A percentile compares a stretch with the other conserved stretches of the same genome.
Conservation (phyloP, 1,140 invertebrate genomes). For the Habropoda laboriosa region DNA sequence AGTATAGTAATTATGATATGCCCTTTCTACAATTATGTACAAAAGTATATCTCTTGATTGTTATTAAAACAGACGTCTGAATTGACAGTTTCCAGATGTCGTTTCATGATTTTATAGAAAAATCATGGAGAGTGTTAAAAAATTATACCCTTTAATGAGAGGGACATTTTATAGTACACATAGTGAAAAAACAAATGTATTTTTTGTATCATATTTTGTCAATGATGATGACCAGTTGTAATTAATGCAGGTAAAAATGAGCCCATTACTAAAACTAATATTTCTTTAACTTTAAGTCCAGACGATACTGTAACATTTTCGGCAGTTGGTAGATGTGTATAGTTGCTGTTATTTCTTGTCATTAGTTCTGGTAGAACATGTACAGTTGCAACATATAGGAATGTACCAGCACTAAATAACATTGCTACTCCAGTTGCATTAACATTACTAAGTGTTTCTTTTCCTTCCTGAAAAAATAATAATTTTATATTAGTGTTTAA, state of each 20-base stretch:
- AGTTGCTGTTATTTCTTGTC: slow-evolving; percentile 79
- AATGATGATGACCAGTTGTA: slow-evolving; percentile 96
- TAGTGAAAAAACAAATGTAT: slow-evolving; percentile 1
- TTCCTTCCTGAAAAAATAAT: slow-evolving; percentile 82
- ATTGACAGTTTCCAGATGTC: neutral
- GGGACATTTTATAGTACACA: slow-evolving; percentile 35
- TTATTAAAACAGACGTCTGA: slow-evolving; percentile 1
- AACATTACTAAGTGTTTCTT: slow-evolving; percentile 88
- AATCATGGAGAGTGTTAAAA: slow-evolving; percentile 33
- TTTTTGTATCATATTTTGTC: slow-evolving; percentile 57
- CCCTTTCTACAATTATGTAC: slow-evolving; percentile 48
- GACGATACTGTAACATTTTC: slow-evolving; percentile 81
- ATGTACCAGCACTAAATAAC: slow-evolving; percentile 99
- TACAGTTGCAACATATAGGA: slow-evolving; percentile 99
- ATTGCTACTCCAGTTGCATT: slow-evolving; percentile 98
- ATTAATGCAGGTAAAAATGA: slow-evolving; percentile 93
- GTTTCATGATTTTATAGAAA: slow-evolving; percentile 5
- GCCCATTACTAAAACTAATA: slow-evolving; percentile 92
- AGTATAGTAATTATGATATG: slow-evolving; percentile 41
- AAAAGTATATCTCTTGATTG: slow-evolving; percentile 19
- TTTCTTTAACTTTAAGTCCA: slow-evolving; percentile 89
- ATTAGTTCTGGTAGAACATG: slow-evolving; percentile 98
- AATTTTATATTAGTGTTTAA: slow-evolving; percentile 28
- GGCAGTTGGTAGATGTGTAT: slow-evolving; percentile 81
- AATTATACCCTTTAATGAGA: slow-evolving; percentile 29